A percentile compares a stretch with the other conserved stretches of the same genome.
Conservation (phyloP, 2,797 vertebrate genomes). For the Aulostomus chinensis region DNA sequence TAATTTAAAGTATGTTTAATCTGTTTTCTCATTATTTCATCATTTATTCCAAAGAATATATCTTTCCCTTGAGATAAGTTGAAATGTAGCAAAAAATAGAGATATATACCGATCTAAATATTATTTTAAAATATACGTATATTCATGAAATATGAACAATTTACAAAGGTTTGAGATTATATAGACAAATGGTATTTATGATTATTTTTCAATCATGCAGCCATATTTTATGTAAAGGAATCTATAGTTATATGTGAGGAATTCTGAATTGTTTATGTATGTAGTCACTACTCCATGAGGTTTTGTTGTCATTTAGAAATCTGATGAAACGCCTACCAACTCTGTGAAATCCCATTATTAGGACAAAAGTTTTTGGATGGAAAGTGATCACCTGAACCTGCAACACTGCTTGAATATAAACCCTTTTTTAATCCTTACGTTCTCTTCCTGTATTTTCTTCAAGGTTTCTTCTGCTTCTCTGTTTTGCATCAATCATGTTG, state of each 20-base stretch:
- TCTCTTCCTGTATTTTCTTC: constrained; percentile 58
- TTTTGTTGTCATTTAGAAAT: constrained; percentile 56
- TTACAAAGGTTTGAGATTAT: constrained; percentile 34
- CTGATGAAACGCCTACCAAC: constrained; percentile 67
- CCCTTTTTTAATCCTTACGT: constrained; percentile 49
- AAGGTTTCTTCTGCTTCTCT: constrained; percentile 43
- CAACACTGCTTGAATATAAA: constrained; percentile 66
- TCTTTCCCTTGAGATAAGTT: constrained; percentile 51
- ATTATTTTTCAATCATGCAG: constrained; percentile 66
- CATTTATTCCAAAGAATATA: constrained; percentile 59
- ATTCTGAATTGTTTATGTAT: constrained; percentile 38
- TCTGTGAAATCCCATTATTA: constrained; percentile 53
- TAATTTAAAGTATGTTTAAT: constrained; percentile 17
- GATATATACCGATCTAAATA: constrained; percentile 39
- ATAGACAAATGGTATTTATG: constrained; percentile 44
- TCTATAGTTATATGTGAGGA: constrained; percentile 50
- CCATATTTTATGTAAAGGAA: constrained; percentile 67
- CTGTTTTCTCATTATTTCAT: constrained; percentile 37
- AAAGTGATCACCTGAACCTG: constrained; percentile 63
- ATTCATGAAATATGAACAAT: constrained; percentile 45
- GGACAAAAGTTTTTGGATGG: constrained; percentile 54
- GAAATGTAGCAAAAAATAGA: constrained; percentile 71
- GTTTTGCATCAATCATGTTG: constrained; percentile 53
- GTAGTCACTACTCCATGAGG: no score
- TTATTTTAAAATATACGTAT: constrained; percentile 43